A percentile compares a stretch with the other conserved stretches of the same genome.
These are phyloP conservation scores for Aethina tumida DNA, from an alignment of 1,140 invertebrate species.

Conservation along the genomic window DNA sequence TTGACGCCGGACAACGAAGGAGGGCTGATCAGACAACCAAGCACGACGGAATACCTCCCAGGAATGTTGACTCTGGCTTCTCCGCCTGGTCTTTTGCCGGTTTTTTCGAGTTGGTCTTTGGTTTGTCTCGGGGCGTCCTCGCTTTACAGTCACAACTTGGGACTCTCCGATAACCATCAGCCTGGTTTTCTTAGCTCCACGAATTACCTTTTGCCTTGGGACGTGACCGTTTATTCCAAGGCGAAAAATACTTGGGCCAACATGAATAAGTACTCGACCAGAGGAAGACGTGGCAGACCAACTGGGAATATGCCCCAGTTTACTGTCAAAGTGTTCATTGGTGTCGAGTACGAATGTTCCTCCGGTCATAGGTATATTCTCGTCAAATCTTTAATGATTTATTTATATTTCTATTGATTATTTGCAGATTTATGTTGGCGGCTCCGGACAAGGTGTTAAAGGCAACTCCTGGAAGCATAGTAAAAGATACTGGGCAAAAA, in stretches of 20 bases:
- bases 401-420: not conserved
- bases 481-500: slow-evolving; percentile 78
- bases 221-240: slow-evolving; percentile 61
- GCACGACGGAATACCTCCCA: slow-evolving; percentile 81
- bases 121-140: slow-evolving; percentile 83
- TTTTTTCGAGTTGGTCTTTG: slow-evolving; percentile 89
- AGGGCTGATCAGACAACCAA: slow-evolving; percentile 56
- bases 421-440: slow-evolving; percentile 74
- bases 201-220: slow-evolving; percentile 92
- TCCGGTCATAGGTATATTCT: slow-evolving; percentile 58
- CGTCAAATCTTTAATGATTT: not conserved
- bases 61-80: slow-evolving; percentile 80
- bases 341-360: slow-evolving; percentile 94
- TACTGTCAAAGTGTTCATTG: slow-evolving; percentile 89
- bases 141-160: slow-evolving; percentile 83
- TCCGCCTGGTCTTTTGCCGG: slow-evolving; percentile 67
- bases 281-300: slow-evolving; percentile 24
- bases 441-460: slow-evolving; percentile 78
- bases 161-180: slow-evolving; percentile 63
- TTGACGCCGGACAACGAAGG: slow-evolving; percentile 22
- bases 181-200: slow-evolving; percentile 82
- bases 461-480: slow-evolving; percentile 59
- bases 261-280: slow-evolving; percentile 20
- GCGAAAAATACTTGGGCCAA: slow-evolving; percentile 27
- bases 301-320: slow-evolving; percentile 42